Percentiles rank a stretch among this genome's conserved stretches.
Evolutionary conservation across 92 coral and sea anemone species (phyloP).

Genomic region (Anthopleura xanthogrammica): DNA sequence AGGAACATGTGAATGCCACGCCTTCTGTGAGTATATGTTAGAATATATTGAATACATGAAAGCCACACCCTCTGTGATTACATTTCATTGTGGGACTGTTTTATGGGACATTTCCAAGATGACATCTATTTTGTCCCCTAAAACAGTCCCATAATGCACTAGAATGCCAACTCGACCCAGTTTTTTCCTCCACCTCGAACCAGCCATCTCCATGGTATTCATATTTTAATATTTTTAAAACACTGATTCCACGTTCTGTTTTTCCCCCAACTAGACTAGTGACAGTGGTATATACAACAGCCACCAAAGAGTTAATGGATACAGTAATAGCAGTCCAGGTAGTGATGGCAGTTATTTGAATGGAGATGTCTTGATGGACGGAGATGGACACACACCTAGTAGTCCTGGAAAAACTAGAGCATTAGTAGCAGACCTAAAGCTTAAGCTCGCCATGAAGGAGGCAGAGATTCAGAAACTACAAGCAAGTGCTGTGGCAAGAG

Average conservation of each 20-base stretch:
- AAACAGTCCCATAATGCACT: no score
- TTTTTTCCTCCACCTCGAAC: no score
- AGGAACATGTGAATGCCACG: constrained; percentile 84
- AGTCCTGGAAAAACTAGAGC: constrained; percentile 84
- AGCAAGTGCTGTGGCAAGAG: constrained; percentile 87
- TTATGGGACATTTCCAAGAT: no score
- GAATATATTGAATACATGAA: neutral
- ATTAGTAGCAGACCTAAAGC: constrained; percentile 80
- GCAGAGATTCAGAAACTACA: constrained; percentile 91
- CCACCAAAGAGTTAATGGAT: constrained; percentile 78
- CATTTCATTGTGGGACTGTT: no score
- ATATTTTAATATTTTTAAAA: no score
- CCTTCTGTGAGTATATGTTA: constrained; percentile 70
- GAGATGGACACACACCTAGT: constrained; percentile 59
- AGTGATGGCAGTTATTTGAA: constrained; percentile 76
- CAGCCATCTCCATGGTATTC: no score
- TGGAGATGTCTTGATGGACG: constrained; percentile 58
- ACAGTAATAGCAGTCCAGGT: constrained; percentile 61
- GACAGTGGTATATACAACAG: constrained; percentile 81
- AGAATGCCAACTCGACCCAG: no score
- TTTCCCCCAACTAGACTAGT: constrained; percentile 54
- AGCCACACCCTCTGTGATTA: neutral
- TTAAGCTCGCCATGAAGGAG: constrained; percentile 84
- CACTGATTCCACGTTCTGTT: neutral
- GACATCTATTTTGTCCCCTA: no score